Conservation (phyloP, 1,140 invertebrate genomes). For the Bathynomus jamesi region DNA sequence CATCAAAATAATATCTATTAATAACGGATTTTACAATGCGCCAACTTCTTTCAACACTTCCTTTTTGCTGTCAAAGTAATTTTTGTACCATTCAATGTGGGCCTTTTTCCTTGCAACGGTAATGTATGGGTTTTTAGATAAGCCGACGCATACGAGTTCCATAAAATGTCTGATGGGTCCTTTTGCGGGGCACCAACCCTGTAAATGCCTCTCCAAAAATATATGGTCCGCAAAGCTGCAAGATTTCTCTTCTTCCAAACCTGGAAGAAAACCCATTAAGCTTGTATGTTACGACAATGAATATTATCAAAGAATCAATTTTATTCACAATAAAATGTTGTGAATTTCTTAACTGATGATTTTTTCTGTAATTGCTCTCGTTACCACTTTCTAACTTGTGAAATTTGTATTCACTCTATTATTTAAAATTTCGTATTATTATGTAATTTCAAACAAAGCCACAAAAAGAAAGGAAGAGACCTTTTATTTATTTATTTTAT, state of each 20-base stretch:
- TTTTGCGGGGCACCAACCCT: constrained; percentile 75
- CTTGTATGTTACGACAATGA: no score
- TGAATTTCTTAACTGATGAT: not conserved
- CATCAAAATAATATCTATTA: no score
- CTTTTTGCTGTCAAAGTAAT: constrained; percentile 61
- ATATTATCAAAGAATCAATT: not conserved
- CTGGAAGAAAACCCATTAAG: constrained; percentile 51
- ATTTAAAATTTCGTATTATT: no score
- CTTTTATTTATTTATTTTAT: no score
- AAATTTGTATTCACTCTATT: no score
- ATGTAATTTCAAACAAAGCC: no score
- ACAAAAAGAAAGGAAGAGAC: no score
- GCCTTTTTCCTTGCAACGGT: constrained; percentile 77
- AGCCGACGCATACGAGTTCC: constrained; percentile 87
- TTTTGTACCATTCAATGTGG: constrained; percentile 85
- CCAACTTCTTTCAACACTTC: constrained; percentile 34
- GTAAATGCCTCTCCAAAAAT: constrained; percentile 77
- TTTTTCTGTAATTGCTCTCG: no score
- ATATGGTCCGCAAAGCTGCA: constrained; percentile 86
- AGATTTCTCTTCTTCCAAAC: constrained; percentile 65
- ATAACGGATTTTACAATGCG: constrained; percentile 9
- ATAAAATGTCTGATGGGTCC: constrained; percentile 93
- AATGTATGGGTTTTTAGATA: constrained; percentile 89
- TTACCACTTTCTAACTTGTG: no score
- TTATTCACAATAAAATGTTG: not conserved